phyloP scores from a whole-genome alignment of 2,888 invertebrate genomes.

The Machimus atricapillus region DNA sequence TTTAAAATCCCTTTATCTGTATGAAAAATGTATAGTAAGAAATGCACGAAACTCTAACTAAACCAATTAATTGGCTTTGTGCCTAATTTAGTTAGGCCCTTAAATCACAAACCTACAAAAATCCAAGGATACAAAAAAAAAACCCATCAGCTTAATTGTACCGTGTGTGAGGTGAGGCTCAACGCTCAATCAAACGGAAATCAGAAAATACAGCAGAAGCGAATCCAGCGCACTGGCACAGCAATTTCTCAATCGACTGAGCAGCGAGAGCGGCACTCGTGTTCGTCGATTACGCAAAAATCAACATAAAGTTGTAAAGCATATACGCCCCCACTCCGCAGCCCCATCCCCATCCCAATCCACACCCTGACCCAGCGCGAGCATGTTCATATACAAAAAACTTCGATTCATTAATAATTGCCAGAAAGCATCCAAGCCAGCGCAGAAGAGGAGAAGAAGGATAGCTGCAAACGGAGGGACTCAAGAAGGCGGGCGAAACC shows the following conservation, averaged over 20 bases:
- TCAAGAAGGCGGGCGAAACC: not conserved
- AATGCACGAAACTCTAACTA: too few species aligned
- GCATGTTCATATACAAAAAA: not conserved
- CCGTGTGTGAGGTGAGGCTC: not conserved
- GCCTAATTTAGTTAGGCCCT: too few species aligned
- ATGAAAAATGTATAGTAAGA: too few species aligned
- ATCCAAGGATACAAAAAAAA: not conserved
- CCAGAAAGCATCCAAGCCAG: not conserved
- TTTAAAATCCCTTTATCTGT: too few species aligned
- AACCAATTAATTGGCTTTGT: too few species aligned
- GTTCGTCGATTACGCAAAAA: not conserved
- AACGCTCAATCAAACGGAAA: not conserved
- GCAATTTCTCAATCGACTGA: not conserved
- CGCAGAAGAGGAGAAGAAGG: not conserved
- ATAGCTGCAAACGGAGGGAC: not conserved
- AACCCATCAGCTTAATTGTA: not conserved
- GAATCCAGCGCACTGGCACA: not conserved
- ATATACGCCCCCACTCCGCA: not conserved
- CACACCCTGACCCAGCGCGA: not conserved
- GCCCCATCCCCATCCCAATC: not conserved
- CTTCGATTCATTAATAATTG: not conserved
- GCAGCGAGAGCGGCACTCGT: not conserved
- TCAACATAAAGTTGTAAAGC: not conserved
- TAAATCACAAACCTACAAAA: not conserved
- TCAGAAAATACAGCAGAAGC: not conserved